Evolutionary conservation across 2,797 vertebrate genomes (phyloP), one percentile per base, ranked within the genome.

Genomic region (Apodemus agrarius): DNA sequence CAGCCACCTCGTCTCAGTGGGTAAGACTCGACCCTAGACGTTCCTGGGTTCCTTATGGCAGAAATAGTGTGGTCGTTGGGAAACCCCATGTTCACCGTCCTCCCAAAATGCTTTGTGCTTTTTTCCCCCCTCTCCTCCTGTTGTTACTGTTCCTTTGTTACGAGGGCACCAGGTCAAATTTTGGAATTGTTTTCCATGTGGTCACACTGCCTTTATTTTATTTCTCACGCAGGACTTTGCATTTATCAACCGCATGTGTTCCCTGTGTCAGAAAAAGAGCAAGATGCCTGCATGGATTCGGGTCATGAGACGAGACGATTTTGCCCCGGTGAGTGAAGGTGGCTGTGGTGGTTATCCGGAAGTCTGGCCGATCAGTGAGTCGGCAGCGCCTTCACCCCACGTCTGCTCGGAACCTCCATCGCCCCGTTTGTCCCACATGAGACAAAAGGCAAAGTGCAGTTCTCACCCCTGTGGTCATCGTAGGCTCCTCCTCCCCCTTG

Each of bases 211-310:
- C 21, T 59, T 0, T 83, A 43, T 89, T 63, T 93, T 91, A 13
- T 91, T 69, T 93, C 74, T 31, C 54, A 21, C 40, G 54, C 57
- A 97, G 96, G 97, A 52, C 75, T 94, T 79, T 91, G 91, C 74
- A 82, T 96, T 79, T 96, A 76, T 96, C 90, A 93, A 40, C 90
- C 96, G 22, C 52, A 59, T 57, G 49, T 91, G 17, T 91, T 96
- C 67, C 93, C 90, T 29, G 69, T 85, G 54, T 9, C 91, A 21
- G 84, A 79, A 52, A 81, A 93, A 54, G 94, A 89, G 29, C 90
- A 78, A 90, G 94, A 96, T 22, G 59, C 92, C 75, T 94, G 80
- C 87, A 16, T 82, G 46, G 63, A 85, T 91, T 72, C 78, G 34
- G 63, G 49, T 37, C 26, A 81, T 65, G 87, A 93, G 19, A 80